These are phyloP conservation scores for Anoplophora glabripennis DNA, from an alignment of 1,140 invertebrate genomes.

Conservation along the genomic window DNA sequence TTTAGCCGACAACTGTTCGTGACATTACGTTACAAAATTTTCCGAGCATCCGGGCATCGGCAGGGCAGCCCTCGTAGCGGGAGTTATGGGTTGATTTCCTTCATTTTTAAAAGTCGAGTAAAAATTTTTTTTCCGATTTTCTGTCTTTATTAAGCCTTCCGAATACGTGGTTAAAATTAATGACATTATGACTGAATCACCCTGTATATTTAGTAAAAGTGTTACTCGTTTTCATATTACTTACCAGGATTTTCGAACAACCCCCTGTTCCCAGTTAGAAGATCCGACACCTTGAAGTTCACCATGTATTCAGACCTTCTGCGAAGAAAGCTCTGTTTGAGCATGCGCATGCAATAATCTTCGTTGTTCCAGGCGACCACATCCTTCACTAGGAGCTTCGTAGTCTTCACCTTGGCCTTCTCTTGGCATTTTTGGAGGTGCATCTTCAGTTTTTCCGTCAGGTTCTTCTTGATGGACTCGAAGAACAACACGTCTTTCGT, in stretches of 20 bases:
- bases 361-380: conserved; percentile 47
- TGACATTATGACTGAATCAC: too few species aligned
- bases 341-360: conserved; percentile 30
- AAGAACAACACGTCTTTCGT: conserved; percentile 18
- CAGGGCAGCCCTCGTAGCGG: too few species aligned
- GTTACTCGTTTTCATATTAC: too few species aligned
- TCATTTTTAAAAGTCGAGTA: too few species aligned
- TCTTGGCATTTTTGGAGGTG: conserved; percentile 8
- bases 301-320: conserved; percentile 36
- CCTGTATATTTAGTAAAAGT: too few species aligned
- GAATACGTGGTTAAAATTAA: too few species aligned
- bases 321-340: conserved; percentile 39
- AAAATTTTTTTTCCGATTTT: too few species aligned
- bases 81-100: too few species aligned
- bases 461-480: conserved; percentile 13
- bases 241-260: neutral
- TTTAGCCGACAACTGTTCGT: too few species aligned
- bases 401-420: conserved; percentile 7
- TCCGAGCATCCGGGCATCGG: too few species aligned
- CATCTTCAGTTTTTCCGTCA: conserved; percentile 18
- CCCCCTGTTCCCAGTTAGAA: conserved; percentile 32
- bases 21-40: too few species aligned
- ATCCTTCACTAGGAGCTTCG: conserved; percentile 32
- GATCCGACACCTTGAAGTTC: conserved; percentile 30
- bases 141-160: neutral